Percentiles rank a stretch among this genome's conserved stretches.
These are phyloP conservation scores for Heliconius erato DNA, from an alignment of 2,888 invertebrate genomes.

Conservation along the genomic window DNA sequence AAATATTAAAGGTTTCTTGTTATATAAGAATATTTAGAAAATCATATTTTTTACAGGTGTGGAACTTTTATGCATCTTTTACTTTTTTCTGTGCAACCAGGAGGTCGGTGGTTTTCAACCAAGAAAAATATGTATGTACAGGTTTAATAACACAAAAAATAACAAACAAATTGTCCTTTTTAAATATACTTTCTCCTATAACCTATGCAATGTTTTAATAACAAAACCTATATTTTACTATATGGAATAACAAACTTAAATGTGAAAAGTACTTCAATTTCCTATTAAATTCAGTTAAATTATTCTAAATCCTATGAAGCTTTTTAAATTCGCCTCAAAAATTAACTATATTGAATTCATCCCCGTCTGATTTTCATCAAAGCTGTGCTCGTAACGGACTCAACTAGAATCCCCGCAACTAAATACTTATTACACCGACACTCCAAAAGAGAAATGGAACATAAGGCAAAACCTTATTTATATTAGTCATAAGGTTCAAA, in stretches of 20 bases:
- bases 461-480: slow-evolving; percentile 21
- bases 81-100: too few species aligned
- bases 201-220: too few species aligned
- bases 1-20: background rate
- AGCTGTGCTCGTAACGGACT: slow-evolving; percentile 49
- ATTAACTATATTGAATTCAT: slow-evolving; percentile 52
- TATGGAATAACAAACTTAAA: background rate
- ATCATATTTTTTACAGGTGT: background rate
- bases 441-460: slow-evolving; percentile 14
- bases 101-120: too few species aligned
- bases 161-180: background rate
- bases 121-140: too few species aligned
- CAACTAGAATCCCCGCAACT: slow-evolving; percentile 55
- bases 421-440: slow-evolving; percentile 62
- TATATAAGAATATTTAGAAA: background rate
- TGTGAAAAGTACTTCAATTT: background rate
- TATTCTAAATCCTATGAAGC: slow-evolving; percentile 38
- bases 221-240: too few species aligned
- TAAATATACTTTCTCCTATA: too few species aligned
- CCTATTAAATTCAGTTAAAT: slow-evolving; percentile 4
- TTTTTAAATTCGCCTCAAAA: slow-evolving; percentile 41
- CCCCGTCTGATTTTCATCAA: slow-evolving; percentile 52
- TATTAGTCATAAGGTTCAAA: slow-evolving; percentile 28
- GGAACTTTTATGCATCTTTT: background rate
- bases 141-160: background rate